Percentiles rank a stretch among this genome's conserved stretches.
Evolutionary conservation across 2,797 vertebrate species (phyloP).

Genomic region (Simalia tracyae): DNA sequence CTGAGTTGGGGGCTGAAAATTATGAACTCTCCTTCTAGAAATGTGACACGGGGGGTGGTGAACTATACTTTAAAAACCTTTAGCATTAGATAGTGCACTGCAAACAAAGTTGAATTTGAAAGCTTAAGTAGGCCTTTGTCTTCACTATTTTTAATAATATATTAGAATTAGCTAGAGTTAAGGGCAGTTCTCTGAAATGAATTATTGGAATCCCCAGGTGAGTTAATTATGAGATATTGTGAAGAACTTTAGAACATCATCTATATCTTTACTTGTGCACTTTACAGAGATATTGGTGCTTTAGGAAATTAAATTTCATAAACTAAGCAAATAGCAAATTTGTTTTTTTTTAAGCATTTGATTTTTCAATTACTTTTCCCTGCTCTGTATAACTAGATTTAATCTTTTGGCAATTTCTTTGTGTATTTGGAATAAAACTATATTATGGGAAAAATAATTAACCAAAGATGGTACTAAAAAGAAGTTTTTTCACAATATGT

Average conservation of each 20-base stretch:
- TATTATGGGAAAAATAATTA: not conserved
- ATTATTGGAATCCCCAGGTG: conserved; percentile 75
- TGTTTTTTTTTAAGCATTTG: conserved; percentile 35
- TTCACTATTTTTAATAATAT: conserved; percentile 79
- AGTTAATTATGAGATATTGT: conserved; percentile 73
- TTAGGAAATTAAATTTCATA: conserved; percentile 57
- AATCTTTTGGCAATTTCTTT: conserved; percentile 35
- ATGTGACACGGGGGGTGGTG: conserved; percentile 76
- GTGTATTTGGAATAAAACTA: not conserved
- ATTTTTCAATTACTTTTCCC: conserved; percentile 46
- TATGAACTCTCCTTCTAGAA: conserved; percentile 78
- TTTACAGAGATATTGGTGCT: conserved; percentile 50
- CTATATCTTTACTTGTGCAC: conserved; percentile 50
- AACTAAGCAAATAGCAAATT: conserved; percentile 55
- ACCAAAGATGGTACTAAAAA: not conserved
- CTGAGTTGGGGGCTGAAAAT: conserved; percentile 77
- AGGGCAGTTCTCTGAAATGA: conserved; percentile 80
- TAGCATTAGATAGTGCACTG: conserved; percentile 72
- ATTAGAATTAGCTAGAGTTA: conserved; percentile 78
- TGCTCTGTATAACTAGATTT: conserved; percentile 46
- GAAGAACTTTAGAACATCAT: conserved; percentile 65
- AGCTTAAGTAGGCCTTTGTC: conserved; percentile 78
- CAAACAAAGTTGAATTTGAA: conserved; percentile 78
- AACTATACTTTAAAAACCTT: conserved; percentile 77
- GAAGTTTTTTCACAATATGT: not conserved